Conservation (phyloP, 2,113 vertebrate species). For the Micromys minutus region DNA sequence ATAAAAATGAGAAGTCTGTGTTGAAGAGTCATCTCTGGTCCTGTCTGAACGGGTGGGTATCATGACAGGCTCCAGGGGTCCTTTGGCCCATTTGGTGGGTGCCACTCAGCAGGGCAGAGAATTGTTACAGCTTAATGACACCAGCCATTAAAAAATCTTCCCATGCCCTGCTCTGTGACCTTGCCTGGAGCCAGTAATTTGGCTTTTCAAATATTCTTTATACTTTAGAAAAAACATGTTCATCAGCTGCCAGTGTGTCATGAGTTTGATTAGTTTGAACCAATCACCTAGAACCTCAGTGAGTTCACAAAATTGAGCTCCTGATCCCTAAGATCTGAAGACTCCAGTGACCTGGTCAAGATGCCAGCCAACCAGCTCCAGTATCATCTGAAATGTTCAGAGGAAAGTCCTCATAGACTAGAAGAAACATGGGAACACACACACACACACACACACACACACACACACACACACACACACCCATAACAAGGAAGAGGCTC, state of each 20-base stretch:
- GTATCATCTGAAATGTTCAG: background rate
- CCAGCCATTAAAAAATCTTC: conserved; percentile 43
- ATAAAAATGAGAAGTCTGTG: background rate
- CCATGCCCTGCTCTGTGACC: background rate
- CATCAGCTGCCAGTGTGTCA: conserved; percentile 62
- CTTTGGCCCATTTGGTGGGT: background rate
- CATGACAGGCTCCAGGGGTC: background rate
- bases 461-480: too few species aligned
- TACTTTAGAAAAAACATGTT: conserved; percentile 32
- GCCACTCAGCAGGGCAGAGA: background rate
- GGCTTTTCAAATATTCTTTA: conserved; percentile 64
- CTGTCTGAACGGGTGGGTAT: background rate
- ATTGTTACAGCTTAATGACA: background rate
- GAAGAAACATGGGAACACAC: background rate
- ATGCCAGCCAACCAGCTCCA: background rate
- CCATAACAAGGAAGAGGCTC: background rate
- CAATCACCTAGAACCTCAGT: conserved; percentile 54
- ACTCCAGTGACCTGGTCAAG: conserved; percentile 33
- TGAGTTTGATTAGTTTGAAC: conserved; percentile 63
- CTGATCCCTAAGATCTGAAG: conserved; percentile 41
- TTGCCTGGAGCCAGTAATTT: conserved; percentile 66
- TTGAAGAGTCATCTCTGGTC: background rate
- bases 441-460: too few species aligned
- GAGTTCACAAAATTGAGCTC: conserved; percentile 38
- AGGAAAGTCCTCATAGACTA: background rate